Conservation (phyloP, 2,113 vertebrate genomes). For the Lanius collurio region DNA sequence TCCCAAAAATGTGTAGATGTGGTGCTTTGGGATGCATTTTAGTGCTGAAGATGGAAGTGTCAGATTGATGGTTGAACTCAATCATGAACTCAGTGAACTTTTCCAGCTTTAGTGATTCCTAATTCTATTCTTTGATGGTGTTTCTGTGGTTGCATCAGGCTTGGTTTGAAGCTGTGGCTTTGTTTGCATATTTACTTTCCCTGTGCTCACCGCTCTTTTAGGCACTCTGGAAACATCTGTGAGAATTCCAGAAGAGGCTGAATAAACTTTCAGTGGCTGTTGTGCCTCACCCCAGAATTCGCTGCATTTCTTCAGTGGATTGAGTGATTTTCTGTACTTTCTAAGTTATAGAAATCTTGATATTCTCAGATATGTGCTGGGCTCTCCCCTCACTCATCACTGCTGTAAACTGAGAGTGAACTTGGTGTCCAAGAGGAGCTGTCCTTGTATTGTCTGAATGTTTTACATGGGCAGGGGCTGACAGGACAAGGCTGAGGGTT, state of each 20-base stretch:
- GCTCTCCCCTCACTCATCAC: neutral
- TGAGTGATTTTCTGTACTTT: neutral
- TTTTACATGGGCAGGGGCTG: neutral
- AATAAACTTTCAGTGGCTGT: neutral
- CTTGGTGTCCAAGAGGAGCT: neutral
- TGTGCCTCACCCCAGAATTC: neutral
- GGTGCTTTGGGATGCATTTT: neutral
- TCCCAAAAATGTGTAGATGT: neutral
- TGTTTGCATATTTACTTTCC: neutral
- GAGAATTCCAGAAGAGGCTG: neutral
- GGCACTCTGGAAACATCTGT: neutral
- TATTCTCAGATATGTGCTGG: neutral
- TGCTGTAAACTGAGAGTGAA: neutral
- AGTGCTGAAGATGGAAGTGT: neutral
- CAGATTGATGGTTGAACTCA: neutral
- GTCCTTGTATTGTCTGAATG: neutral
- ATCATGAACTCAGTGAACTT: neutral
- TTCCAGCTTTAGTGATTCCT: neutral
- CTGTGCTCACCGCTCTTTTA: neutral
- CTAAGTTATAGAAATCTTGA: neutral
- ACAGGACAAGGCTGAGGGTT: neutral
- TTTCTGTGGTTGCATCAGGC: neutral
- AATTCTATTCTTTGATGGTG: neutral
- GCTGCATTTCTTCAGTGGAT: neutral
- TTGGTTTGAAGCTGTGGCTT: neutral